phyloP scores from a whole-genome alignment of 2,797 vertebrate species.

The Danio kyathit region DNA sequence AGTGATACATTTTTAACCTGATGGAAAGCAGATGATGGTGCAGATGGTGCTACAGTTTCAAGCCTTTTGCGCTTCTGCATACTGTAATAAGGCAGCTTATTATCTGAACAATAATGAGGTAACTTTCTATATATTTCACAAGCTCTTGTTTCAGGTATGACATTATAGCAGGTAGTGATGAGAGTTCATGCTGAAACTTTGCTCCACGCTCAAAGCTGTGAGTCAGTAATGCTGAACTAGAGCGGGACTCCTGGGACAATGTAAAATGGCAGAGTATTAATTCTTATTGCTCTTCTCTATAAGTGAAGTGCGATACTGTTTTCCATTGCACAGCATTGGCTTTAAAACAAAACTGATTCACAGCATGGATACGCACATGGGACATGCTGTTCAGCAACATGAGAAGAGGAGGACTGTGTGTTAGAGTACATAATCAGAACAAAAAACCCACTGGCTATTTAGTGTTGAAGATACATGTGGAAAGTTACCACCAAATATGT shows the following conservation, averaged over 20 bases:
- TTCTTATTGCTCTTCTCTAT: conserved; percentile 3
- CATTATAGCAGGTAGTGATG: neutral
- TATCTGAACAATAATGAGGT: neutral
- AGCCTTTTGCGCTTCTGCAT: neutral
- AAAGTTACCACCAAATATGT: neutral
- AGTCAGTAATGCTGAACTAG: conserved; percentile 22
- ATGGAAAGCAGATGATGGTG: neutral
- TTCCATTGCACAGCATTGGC: neutral
- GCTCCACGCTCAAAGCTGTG: neutral
- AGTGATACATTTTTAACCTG: neutral
- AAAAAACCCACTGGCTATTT: neutral
- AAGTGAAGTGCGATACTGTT: conserved; percentile 2
- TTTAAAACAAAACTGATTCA: neutral
- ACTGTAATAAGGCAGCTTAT: neutral
- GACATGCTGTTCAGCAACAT: conserved; percentile 15
- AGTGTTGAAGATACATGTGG: neutral
- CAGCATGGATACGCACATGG: neutral
- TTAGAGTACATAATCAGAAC: conserved; percentile 22
- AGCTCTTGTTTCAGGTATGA: neutral
- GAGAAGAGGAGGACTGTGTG: conserved; percentile 1
- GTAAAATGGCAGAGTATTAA: neutral
- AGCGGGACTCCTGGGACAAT: conserved; percentile 23
- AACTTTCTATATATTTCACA: neutral
- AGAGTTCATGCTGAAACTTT: neutral
- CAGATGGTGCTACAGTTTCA: neutral